Base-by-base conservation (phyloP, 2,888 invertebrate genomes). In the Mermis nigrescens region DNA sequence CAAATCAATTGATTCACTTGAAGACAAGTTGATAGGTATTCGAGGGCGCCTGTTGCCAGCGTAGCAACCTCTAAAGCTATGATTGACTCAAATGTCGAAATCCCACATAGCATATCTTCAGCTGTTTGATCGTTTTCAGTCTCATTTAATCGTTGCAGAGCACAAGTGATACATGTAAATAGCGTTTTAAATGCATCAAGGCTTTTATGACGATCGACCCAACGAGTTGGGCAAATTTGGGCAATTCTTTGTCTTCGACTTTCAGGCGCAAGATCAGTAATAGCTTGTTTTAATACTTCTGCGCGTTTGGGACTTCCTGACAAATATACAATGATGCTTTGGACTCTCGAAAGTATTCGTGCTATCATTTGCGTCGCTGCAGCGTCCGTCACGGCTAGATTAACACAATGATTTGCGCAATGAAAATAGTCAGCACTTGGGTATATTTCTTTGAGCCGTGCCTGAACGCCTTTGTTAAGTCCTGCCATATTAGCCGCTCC, bases 401-500 rank as follows among this genome's bases (percentile, higher is more conserved):
- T 48, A 12, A 12, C 12, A n/a, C 24, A n/a, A 24, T 48, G 48
- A 24, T 24, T n/a, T n/a, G 19, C 24, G 24, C 48, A 48, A 24
- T 12, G 48, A 4, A 24, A 12, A 24, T n/a, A 48, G 48, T n/a
- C 19, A n/a, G 48, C 48, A n/a, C 24, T 12, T 24, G 48, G 48
- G 26, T 12, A 52, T 12, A n/a, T 22, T 51, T 24, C 22, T 26
- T n/a, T 52, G 48, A 57, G 48, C 3, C 31, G 2, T 4, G 57
- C 57, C 26, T 57, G 57, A 46, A 32, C 48, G 4, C 57, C 57
- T 51, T 32, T 38, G 7, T 31, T 53, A 24, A 3, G 19, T 3
- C 57, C 57, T 7, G 28, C 7, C 57, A 57, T 57, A 32, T 57
- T 57, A n/a, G 32, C 57, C 7, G 48, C 57, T 2, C 48, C 48